Evolutionary conservation across 2,797 vertebrate species (phyloP), one percentile per base, ranked within the genome.

Genomic region (Podarcis lilfordi): DNA sequence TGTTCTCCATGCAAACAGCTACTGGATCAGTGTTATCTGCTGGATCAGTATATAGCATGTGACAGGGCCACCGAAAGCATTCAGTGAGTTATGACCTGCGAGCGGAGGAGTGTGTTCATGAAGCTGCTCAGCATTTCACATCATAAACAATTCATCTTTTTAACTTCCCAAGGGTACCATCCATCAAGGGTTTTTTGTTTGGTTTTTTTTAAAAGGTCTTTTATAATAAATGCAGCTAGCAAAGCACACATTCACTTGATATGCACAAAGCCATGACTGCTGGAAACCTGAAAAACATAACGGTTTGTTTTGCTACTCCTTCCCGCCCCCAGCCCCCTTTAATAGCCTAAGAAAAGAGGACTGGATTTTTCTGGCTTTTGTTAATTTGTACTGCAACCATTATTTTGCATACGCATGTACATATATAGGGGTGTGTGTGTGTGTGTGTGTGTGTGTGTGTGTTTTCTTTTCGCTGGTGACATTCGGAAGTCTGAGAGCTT

Each of bases 351-450:
- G 76, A 45, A 35, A 88, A 81, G 8, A 40, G 55, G 40, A n/a
- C 15, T 40, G 23, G 7, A 37, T 86, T 86, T 50, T 69, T 85
- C 85, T 92, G 89, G 78, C 75, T 88, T 92, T 91, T 3, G 19
- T 68, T 29, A 37, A 64, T 92, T 82, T 86, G 40, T 90, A 77
- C 91, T 88, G 80, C 89, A 92, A 84, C 19, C 27, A 89, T 88
- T 92, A 72, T 88, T 92, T 86, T 85, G 84, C 27, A 72, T 72
- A 88, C 72, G 50, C 29, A 35, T 29, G 2, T 35, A 40, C 68
- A 79, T 94, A 95, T 93, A 91, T 66, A 89, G 71, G 85, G 80
- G 25, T 92, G 89, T 15, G 45, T 84, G 21, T 93, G 89, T 87
- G 89, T 84, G 87, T 93, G 59, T 0, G 55, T 59, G 37, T 0